phyloP scores from a whole-genome alignment of 1,140 invertebrate genomes.

The Homarus americanus region DNA sequence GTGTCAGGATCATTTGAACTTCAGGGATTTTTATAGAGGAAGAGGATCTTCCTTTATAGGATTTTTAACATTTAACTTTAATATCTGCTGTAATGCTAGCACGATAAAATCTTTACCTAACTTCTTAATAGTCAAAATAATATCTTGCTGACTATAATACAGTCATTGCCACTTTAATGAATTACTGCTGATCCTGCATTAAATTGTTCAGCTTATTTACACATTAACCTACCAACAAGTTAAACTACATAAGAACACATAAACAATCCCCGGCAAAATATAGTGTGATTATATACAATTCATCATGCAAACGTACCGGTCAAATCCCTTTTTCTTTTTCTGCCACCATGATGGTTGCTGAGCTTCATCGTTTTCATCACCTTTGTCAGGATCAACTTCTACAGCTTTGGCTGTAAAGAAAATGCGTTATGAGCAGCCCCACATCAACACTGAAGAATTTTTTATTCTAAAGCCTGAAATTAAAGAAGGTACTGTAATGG shows the following conservation, averaged over 20 bases:
- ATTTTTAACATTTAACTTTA: no score
- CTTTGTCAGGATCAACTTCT: constrained; percentile 90
- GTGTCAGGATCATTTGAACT: background rate
- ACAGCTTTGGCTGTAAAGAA: constrained; percentile 82
- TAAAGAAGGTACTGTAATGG: background rate
- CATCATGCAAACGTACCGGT: constrained; percentile 80
- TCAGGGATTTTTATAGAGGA: background rate
- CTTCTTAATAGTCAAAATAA: no score
- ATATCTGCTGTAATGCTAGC: no score
- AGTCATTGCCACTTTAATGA: no score
- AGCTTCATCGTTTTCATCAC: constrained; percentile 84
- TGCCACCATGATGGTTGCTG: constrained; percentile 89
- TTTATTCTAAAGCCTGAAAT: background rate
- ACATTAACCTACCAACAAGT: no score
- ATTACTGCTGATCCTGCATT: no score
- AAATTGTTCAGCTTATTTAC: no score
- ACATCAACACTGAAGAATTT: background rate
- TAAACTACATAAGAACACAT: no score
- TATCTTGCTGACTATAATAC: no score
- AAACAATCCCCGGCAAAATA: no score
- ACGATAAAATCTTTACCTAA: background rate
- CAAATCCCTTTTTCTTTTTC: constrained; percentile 89
- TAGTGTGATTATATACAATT: background rate
- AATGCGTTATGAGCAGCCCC: constrained; percentile 23
- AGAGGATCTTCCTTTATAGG: background rate